Percentiles rank a stretch among this genome's conserved stretches.
Evolutionary conservation across 2,888 invertebrate genomes (phyloP).

Genomic region (Orchestes rusci): DNA sequence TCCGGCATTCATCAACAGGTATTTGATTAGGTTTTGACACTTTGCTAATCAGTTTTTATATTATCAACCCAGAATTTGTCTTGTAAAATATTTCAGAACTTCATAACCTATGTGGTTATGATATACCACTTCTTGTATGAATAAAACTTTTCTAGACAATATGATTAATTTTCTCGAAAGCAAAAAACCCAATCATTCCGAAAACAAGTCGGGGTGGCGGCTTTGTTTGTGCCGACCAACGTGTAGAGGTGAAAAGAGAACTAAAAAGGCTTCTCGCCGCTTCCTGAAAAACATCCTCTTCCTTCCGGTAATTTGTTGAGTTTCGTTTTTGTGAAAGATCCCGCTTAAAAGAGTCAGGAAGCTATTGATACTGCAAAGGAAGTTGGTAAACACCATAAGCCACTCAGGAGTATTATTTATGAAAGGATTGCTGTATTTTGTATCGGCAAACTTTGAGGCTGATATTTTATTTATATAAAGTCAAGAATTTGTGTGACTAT

Average conservation of each 20-base stretch:
- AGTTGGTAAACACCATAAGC: conserved; percentile 22
- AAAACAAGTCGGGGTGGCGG: conserved; percentile 27
- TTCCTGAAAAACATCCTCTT: conserved; percentile 21
- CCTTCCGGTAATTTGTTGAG: conserved; percentile 22
- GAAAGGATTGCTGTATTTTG: conserved; percentile 10
- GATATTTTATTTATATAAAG: background rate
- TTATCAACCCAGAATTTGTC: no score
- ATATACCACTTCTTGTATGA: no score
- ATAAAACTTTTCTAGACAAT: no score
- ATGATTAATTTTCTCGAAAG: no score
- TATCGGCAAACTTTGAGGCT: background rate
- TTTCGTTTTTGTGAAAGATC: conserved; percentile 22
- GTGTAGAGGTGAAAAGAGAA: conserved; percentile 28
- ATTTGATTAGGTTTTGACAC: no score
- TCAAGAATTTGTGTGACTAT: no score
- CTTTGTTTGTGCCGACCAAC: conserved; percentile 25
- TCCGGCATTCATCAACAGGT: conserved; percentile 36
- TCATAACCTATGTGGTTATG: no score
- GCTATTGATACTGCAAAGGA: conserved; percentile 22
- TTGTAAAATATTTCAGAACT: no score
- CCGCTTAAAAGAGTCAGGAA: conserved; percentile 23
- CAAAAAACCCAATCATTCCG: conserved; percentile 11
- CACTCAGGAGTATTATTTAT: conserved; percentile 15
- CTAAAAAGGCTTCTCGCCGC: conserved; percentile 24
- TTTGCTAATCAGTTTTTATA: no score